phyloP scores from a whole-genome alignment of 2,888 invertebrate genomes.

The Xestia sexstrigata region DNA sequence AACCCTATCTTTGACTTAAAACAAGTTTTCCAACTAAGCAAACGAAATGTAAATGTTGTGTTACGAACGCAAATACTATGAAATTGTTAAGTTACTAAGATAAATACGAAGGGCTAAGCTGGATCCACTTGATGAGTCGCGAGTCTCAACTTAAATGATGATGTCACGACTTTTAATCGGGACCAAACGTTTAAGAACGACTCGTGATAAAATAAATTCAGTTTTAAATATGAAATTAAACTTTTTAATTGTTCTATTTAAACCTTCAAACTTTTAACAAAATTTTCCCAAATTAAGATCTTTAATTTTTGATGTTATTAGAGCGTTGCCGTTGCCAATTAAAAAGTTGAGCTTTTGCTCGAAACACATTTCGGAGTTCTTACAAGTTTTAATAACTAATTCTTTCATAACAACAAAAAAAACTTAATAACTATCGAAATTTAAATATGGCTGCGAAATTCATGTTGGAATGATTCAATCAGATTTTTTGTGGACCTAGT shows the following conservation, averaged over 20 bases:
- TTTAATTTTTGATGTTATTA: constrained; percentile 17
- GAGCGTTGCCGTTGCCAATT: constrained; percentile 37
- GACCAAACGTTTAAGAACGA: constrained; percentile 31
- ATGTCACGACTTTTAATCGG: constrained; percentile 65
- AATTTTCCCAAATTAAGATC: background rate
- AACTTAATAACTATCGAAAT: constrained; percentile 51
- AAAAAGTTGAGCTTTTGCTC: constrained; percentile 28
- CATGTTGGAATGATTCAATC: constrained; percentile 51
- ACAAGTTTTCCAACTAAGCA: constrained; percentile 77
- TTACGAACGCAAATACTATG: constrained; percentile 81
- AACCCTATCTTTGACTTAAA: constrained; percentile 69
- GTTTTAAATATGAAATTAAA: constrained; percentile 9
- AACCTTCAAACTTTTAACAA: constrained; percentile 12
- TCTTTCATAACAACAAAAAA: constrained; percentile 41
- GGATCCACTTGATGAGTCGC: constrained; percentile 48
- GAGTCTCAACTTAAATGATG: constrained; percentile 52
- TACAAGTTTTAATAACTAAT: constrained; percentile 36
- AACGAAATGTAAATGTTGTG: constrained; percentile 76
- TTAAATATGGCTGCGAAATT: constrained; percentile 52
- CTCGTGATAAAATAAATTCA: constrained; percentile 17
- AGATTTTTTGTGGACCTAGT: constrained; percentile 47
- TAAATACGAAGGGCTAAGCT: constrained; percentile 76
- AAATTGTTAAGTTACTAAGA: constrained; percentile 80
- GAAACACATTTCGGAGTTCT: constrained; percentile 23
- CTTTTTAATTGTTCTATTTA: background rate